Conservation (phyloP, 2,113 vertebrate species). For the Brevimyrus niger region DNA sequence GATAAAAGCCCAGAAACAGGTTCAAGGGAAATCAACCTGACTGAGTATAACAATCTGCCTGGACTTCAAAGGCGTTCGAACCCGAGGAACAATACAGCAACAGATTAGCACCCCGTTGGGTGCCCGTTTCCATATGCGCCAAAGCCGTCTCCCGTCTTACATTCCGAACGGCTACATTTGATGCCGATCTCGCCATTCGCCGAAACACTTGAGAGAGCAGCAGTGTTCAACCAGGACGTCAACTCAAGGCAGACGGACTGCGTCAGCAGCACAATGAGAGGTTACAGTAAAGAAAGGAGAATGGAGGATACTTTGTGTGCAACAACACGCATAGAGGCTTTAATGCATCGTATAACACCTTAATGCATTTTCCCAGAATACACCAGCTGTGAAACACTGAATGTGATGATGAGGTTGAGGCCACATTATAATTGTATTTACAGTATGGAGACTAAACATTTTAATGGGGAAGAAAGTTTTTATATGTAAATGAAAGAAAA, state of each 20-base stretch:
- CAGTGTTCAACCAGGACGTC: not conserved
- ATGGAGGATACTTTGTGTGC: not conserved
- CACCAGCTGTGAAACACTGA: not conserved
- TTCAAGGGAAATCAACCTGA: slow-evolving; percentile 12
- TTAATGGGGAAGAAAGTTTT: not conserved
- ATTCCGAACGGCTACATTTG: not conserved
- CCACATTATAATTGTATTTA: not conserved
- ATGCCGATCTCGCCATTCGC: not conserved
- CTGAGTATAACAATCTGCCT: slow-evolving; percentile 2
- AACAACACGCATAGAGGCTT: not conserved
- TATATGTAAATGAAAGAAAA: not conserved
- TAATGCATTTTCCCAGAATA: not conserved
- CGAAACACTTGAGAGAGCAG: not conserved
- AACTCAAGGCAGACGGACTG: not conserved
- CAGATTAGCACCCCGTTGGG: not conserved
- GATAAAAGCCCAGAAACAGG: slow-evolving; percentile 13
- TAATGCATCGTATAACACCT: not conserved
- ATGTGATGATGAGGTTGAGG: not conserved
- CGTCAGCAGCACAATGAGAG: not conserved
- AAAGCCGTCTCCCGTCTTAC: not conserved
- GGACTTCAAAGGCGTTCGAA: not conserved
- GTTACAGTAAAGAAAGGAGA: not conserved
- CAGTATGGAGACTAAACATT: not conserved
- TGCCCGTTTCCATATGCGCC: no score
- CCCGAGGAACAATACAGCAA: not conserved